Base-by-base conservation (phyloP, 2,113 vertebrate genomes). In the Clarias batrachus region DNA sequence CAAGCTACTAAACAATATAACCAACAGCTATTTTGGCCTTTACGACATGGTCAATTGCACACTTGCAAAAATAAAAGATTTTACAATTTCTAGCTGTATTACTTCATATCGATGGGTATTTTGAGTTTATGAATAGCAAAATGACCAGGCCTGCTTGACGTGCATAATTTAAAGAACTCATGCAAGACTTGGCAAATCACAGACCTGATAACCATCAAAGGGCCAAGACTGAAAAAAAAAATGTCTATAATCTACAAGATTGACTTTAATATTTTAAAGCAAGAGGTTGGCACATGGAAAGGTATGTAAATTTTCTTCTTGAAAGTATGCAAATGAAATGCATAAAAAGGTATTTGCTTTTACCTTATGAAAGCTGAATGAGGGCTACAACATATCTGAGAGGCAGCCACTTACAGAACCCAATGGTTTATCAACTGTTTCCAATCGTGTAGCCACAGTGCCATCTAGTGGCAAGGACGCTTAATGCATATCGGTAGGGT, bases 371-470 rank as follows among this genome's bases (percentile, higher is more conserved):
- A 86, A 70, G 68, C 33, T 33, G 56, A 86, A 82, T 33, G 65
- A 82, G 30, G 33, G 62, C 33, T 19, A 60, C 21, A 59, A 23
- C 4, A 11, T 19, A 54, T 27, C 41, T 23, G 2, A 54, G 48
- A 85, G 71, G 33, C 76, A 52, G 3, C 3, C 17, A 52, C 5
- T 30, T 66, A 21, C 5, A 23, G 52, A 19, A 37, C 8, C 3
- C 25, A 21, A 13, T 59, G 5, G 2, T n/a, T 7, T 0, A 1
- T 23, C 14, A 21, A 21, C 17, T 19, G 12, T 85, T 82, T 23
- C 2, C 1, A 62, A 54, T 73, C 62, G 68, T 91, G 87, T 91
- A 91, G 78, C 86, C 89, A 94, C 93, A 94, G 93, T 91, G 90
- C 88, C 93, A 27, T 90, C 14, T 9, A 33, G 92, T 91, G 93